Percentiles rank a stretch among this genome's conserved stretches.
phyloP scores from a whole-genome alignment of 2,113 vertebrate genomes.

The Grammomys surdaster region DNA sequence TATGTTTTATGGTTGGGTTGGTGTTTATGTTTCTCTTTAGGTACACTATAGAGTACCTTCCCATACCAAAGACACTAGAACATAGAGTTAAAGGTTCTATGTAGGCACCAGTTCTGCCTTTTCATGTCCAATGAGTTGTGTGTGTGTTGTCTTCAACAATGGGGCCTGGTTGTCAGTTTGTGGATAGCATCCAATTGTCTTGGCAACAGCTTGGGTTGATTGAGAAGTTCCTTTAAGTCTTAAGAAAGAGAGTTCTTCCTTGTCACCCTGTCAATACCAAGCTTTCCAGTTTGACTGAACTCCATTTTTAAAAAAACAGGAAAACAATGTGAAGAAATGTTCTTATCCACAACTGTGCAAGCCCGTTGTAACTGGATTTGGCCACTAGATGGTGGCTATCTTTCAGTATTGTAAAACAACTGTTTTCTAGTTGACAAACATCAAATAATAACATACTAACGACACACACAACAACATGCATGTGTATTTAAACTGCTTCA shows the following conservation, averaged over 20 bases:
- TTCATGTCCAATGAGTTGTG: background rate
- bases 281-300: background rate
- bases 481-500: conserved; percentile 47
- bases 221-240: background rate
- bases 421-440: conserved; percentile 45
- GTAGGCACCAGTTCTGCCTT: background rate
- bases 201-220: background rate
- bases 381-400: conserved; percentile 71
- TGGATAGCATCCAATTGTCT: background rate
- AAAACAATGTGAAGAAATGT: background rate
- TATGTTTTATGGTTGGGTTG: background rate
- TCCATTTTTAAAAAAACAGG: background rate
- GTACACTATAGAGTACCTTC: background rate
- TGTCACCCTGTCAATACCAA: background rate
- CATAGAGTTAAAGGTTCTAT: background rate
- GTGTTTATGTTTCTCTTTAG: background rate
- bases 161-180: background rate
- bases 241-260: background rate
- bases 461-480: conserved; percentile 26
- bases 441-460: background rate
- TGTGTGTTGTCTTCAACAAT: background rate
- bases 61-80: background rate
- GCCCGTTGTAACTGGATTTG: conserved; percentile 18
- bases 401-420: background rate
- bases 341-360: background rate